Evolutionary conservation across 2,113 vertebrate species (phyloP), one percentile per base, ranked within the genome.

Genomic region (Bagarius yarrelli): DNA sequence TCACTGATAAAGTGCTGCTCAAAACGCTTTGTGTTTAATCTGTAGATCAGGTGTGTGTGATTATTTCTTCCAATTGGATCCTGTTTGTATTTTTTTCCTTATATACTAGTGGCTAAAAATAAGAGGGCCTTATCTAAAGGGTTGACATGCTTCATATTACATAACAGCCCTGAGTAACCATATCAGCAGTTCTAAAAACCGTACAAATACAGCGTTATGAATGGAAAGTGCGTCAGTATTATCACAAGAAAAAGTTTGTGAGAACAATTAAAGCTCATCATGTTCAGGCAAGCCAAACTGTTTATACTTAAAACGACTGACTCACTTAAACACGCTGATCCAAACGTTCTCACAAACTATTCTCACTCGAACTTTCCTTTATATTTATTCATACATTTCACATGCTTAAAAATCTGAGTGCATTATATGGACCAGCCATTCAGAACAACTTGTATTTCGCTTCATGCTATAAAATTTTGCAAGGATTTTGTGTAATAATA

Each of bases 401-500:
- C 8, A 3, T 40, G 36, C 36, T 40, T 40, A 40, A n/a, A n/a
- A n/a, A n/a, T n/a, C n/a, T n/a, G n/a, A n/a, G n/a, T n/a, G n/a
- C n/a, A n/a, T n/a, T n/a, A n/a, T n/a, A n/a, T n/a, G n/a, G n/a
- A n/a, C n/a, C n/a, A n/a, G n/a, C n/a, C n/a, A n/a, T n/a, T n/a
- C n/a, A n/a, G n/a, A n/a, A n/a, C n/a, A n/a, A n/a, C n/a, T 72
- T 19, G 15, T 56, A n/a, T 66, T 27, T 67, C 67, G 67, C 34
- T 40, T 32, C 50, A 44, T n/a, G 8, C 64, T 69, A 25, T 47
- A 57, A 40, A 30, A 76, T 59, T 53, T 77, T 5, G 40, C 9
- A 73, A 15, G 19, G 32, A 11, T 34, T 9, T 71, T 67, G 11
- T 14, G 27, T 60, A 78, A 84, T 74, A 55, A 73, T 32, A 64